Conservation (phyloP, 2,888 invertebrate species). For the Campoplex capitator region DNA sequence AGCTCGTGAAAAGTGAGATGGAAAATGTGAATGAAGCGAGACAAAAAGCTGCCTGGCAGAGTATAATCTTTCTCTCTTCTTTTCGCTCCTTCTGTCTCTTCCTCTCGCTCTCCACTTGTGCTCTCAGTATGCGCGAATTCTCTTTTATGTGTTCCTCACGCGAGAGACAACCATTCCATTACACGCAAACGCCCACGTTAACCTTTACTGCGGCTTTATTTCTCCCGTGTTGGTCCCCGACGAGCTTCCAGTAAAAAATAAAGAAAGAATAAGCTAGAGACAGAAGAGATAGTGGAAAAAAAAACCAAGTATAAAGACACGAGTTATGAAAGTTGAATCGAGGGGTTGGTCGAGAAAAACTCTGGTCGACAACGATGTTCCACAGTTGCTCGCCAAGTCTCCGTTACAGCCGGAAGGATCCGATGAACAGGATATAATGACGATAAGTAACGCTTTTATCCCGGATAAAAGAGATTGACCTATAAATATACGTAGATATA, state of each 20-base stretch:
- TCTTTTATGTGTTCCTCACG: conserved; percentile 66
- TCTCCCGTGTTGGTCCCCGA: conserved; percentile 55
- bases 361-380: conserved; percentile 42
- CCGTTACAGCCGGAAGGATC: conserved; percentile 63
- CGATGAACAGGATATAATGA: conserved; percentile 62
- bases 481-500: conserved; percentile 44
- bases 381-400: conserved; percentile 46
- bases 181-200: conserved; percentile 78
- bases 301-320: conserved; percentile 49
- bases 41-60: conserved; percentile 15
- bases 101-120: conserved; percentile 20
- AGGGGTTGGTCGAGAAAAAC: conserved; percentile 56
- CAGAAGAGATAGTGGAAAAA: neutral
- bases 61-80: conserved; percentile 16
- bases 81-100: neutral
- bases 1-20: conserved; percentile 25
- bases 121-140: conserved; percentile 53
- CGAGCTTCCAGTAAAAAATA: conserved; percentile 9
- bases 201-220: conserved; percentile 72
- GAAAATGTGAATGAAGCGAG: conserved; percentile 34
- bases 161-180: conserved; percentile 77
- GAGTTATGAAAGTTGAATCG: conserved; percentile 66
- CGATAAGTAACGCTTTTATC: conserved; percentile 65
- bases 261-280: conserved; percentile 17
- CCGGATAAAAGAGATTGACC: conserved; percentile 49